Evolutionary conservation across 1,140 invertebrate species (phyloP), one percentile per base, ranked within the genome.

Genomic region (Phymorhynchus buccinoides): DNA sequence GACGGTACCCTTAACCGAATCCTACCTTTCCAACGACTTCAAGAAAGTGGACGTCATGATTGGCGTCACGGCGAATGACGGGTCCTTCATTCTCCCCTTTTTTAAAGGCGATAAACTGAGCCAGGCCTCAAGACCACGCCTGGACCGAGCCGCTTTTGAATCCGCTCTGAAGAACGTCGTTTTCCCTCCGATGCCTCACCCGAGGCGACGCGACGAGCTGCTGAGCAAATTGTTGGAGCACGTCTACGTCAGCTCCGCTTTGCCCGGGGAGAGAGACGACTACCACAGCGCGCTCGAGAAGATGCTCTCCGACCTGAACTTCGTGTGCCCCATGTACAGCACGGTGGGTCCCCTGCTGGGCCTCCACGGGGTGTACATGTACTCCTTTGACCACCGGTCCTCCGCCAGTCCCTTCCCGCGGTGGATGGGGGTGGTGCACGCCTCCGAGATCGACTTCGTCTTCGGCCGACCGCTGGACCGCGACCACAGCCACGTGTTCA

Each of bases 401-500:
- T 81, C 78, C 27, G 86, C 95, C 84, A 97, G 96, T 91, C 96
- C 96, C 0, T 99, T 97, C 97, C 98, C 98, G 0, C 95, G 95
- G 81, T 99, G 98, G 98, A 97, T 97, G 83, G 98, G 98, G 14
- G 97, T 97, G 0, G 96, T 98, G 95, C 98, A 99, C 93, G 98
- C 96, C 1, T 97, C 98, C 92, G 98, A 99, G 93, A 98, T 99
- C 86, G 97, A 97, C 92, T 95, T 97, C 68, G 96, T 98, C 92
- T 98, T 98, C 93, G 96, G 96, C 85, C 96, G 96, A 12, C 97
- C 97, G 14, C 92, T 98, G 39, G 96, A 44, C 96, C 96, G 14
- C 91, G 96, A 44, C 96, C 96, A 16, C 91, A 96, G 18, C 0
- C 16, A 32, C 88, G 97, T 98, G 94, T 99, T 97, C 93, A 98